Evolutionary conservation across 2,888 invertebrate genomes (phyloP).

Genomic region (Syrista parreyssii): DNA sequence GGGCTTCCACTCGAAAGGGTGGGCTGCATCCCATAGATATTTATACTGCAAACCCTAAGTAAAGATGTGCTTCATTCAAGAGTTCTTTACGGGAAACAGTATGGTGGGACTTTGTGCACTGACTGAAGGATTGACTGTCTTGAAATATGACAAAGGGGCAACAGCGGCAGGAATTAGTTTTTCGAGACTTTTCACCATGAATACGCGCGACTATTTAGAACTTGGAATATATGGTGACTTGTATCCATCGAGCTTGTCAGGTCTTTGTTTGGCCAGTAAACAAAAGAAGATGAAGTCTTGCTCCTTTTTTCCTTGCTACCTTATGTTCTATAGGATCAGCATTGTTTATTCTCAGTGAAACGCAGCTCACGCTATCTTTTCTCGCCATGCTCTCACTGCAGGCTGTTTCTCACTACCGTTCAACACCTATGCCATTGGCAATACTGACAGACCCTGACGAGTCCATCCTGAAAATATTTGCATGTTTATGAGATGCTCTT

Average conservation of each 20-base stretch:
- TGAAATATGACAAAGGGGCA: neutral
- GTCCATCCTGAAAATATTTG: constrained; percentile 57
- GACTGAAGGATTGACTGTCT: neutral
- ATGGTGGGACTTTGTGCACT: constrained; percentile 13
- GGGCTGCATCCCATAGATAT: constrained; percentile 35
- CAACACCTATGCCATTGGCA: constrained; percentile 7
- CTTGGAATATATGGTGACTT: neutral
- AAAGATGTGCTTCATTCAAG: constrained; percentile 22
- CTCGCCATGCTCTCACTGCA: neutral
- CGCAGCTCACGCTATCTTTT: neutral
- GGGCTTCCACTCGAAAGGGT: neutral
- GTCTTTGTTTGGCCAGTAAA: neutral
- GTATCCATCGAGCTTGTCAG: neutral
- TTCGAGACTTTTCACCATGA: neutral
- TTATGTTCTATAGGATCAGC: neutral
- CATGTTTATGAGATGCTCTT: constrained; percentile 57
- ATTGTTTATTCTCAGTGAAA: neutral
- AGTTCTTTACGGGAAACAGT: constrained; percentile 12
- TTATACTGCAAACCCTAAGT: constrained; percentile 43
- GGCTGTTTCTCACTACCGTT: neutral
- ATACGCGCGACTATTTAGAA: neutral
- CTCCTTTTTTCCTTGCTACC: neutral
- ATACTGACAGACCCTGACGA: constrained; percentile 58
- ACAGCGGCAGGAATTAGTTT: constrained; percentile 16
- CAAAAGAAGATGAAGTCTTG: neutral